These are phyloP conservation scores for Nicator chloris DNA, from an alignment of 2,113 vertebrate species.

Conservation along the genomic window DNA sequence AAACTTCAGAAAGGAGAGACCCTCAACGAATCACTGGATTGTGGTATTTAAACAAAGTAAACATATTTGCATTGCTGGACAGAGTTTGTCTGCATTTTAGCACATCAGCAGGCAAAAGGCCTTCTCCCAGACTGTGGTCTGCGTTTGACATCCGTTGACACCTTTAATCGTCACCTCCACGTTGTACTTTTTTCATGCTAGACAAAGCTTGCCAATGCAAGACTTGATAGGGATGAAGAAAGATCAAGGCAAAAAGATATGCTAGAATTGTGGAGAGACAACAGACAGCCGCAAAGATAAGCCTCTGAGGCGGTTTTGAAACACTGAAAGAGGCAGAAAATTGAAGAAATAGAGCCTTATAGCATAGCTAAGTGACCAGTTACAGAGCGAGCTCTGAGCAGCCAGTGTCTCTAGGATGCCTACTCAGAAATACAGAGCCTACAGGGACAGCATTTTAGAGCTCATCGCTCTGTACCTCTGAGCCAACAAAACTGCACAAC, in stretches of 20 bases:
- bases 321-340: neutral
- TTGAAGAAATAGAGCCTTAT: neutral
- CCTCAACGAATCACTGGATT: neutral
- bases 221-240: conserved; percentile 18
- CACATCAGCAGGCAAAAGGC: neutral
- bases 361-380: neutral
- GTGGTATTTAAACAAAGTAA: neutral
- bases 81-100: neutral
- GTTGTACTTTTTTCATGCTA: neutral
- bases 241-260: conserved; percentile 38
- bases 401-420: neutral
- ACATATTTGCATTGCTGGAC: neutral
- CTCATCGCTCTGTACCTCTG: neutral
- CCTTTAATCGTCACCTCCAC: neutral
- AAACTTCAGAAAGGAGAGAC: neutral
- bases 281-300: neutral
- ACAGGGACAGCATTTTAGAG: neutral
- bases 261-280: neutral
- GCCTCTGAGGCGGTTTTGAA: neutral
- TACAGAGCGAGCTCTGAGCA: neutral
- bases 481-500: neutral
- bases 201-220: conserved; percentile 1
- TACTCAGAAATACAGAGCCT: neutral
- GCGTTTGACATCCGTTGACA: neutral
- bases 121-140: neutral